These are phyloP conservation scores for Chloropsis cyanopogon DNA, from an alignment of 2,113 vertebrate genomes.

Conservation along the genomic window DNA sequence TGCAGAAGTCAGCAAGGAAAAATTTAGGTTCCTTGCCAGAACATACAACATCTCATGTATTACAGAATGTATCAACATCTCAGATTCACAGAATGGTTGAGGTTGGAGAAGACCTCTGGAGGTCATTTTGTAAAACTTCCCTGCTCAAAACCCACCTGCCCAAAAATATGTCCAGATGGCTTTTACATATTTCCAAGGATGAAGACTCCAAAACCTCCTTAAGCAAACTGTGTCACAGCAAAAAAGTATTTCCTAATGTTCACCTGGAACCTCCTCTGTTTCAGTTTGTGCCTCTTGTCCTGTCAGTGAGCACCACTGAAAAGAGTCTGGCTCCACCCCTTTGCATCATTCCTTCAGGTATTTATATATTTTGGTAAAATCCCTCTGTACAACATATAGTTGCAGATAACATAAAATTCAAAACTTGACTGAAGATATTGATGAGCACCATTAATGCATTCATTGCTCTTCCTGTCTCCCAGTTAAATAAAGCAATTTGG, in stretches of 20 bases:
- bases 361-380: background rate
- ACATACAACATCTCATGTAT: background rate
- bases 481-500: background rate
- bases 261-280: background rate
- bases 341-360: background rate
- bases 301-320: background rate
- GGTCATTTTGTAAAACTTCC: background rate
- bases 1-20: background rate
- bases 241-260: background rate
- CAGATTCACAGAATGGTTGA: background rate
- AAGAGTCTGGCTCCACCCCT: background rate
- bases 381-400: background rate
- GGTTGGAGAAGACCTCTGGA: background rate
- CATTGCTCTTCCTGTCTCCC: background rate
- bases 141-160: background rate
- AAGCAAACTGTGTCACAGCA: background rate
- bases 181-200: background rate
- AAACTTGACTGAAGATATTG: background rate
- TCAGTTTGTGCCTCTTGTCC: background rate
- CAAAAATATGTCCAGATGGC: background rate
- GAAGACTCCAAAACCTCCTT: background rate
- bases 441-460: background rate
- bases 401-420: background rate
- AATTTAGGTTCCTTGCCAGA: background rate
- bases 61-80: background rate